phyloP scores from a whole-genome alignment of 2,113 vertebrate species.

The Casuarius casuarius region DNA sequence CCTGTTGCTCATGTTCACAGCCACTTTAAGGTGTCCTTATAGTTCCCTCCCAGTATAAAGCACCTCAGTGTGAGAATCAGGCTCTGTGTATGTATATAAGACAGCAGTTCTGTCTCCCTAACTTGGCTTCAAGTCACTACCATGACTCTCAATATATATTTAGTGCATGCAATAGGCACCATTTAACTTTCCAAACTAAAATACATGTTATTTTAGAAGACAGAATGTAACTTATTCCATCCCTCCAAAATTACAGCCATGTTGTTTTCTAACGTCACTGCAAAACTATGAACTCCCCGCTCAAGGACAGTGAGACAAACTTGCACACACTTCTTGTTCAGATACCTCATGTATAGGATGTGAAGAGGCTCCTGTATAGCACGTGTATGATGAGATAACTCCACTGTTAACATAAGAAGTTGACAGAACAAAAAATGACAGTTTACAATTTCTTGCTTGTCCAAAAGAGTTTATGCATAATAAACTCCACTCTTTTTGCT shows the following conservation, averaged over 20 bases:
- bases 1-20: not conserved
- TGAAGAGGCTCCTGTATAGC: not conserved
- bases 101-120: not conserved
- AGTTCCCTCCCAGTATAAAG: not conserved
- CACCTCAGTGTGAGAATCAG: not conserved
- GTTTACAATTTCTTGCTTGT: not conserved
- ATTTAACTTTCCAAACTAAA: constrained; percentile 66
- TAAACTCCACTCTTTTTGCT: not conserved
- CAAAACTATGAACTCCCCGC: constrained; percentile 34
- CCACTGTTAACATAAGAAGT: not conserved
- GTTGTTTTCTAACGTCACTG: constrained; percentile 52
- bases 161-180: constrained; percentile 57
- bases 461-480: not conserved
- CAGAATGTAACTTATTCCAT: constrained; percentile 33
- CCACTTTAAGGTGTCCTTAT: not conserved
- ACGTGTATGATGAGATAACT: not conserved
- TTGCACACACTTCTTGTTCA: not conserved
- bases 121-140: constrained; percentile 22
- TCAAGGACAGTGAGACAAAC: constrained; percentile 7
- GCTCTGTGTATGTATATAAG: not conserved
- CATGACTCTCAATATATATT: constrained; percentile 58
- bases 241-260: constrained; percentile 52
- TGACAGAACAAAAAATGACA: not conserved
- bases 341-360: not conserved
- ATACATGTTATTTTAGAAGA: constrained; percentile 65